A percentile compares a stretch with the other conserved stretches of the same genome.
These are phyloP conservation scores for Nannospalax galili DNA, from an alignment of 2,113 vertebrate genomes.

Conservation along the genomic window DNA sequence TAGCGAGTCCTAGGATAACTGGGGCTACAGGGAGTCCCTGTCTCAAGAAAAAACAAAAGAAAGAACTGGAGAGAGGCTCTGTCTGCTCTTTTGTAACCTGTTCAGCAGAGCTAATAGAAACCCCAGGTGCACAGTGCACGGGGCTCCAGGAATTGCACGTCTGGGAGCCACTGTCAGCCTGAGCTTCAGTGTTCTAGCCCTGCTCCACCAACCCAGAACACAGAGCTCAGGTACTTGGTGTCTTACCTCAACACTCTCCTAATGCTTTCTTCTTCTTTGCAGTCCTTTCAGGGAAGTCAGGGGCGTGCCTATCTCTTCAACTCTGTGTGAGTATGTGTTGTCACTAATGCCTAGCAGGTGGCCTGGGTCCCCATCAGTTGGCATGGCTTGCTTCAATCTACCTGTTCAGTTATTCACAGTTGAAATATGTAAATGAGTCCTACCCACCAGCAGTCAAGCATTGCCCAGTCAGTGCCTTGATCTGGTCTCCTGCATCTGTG, in stretches of 20 bases:
- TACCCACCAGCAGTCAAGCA: too few species aligned
- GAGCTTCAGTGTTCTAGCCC: background rate
- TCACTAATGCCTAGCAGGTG: background rate
- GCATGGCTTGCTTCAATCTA: accelerated
- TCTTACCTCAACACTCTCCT: background rate
- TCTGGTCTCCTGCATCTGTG: background rate
- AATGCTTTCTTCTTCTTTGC: slow-evolving; percentile 73
- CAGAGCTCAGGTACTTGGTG: accelerated
- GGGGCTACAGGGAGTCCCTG: too few species aligned
- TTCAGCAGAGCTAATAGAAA: background rate
- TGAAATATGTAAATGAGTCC: background rate
- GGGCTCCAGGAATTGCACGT: background rate
- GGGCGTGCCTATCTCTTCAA: slow-evolving; percentile 99
- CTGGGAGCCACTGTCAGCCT: background rate
- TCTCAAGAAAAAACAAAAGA: too few species aligned
- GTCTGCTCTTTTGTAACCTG: background rate
- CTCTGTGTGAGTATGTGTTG: slow-evolving; percentile 94
- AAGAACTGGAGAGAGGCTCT: background rate
- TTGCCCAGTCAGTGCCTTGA: background rate
- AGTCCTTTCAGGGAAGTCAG: slow-evolving; percentile 99
- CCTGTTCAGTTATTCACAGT: background rate
- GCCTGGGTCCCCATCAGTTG: background rate
- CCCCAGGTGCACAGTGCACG: background rate
- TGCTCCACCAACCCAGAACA: background rate
- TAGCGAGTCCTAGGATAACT: too few species aligned